phyloP scores from a whole-genome alignment of 2,113 vertebrate species.

The Mola mola region DNA sequence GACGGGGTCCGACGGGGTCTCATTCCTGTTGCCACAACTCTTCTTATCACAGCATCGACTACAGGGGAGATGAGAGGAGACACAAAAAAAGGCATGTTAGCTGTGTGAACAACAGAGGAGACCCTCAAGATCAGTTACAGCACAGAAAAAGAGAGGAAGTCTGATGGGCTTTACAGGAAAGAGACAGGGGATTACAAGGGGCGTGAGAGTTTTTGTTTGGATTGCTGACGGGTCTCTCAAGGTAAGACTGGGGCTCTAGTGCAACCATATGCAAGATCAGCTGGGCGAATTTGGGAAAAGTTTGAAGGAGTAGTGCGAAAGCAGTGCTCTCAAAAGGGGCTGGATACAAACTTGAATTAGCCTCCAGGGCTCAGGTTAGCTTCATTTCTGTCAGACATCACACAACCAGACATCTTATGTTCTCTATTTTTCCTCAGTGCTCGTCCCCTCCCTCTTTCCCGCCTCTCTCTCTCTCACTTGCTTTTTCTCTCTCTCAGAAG shows the following conservation, averaged over 20 bases:
- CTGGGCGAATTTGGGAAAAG: slow-evolving; percentile 46
- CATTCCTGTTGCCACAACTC: slow-evolving; percentile 99
- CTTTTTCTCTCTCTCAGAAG: slow-evolving; percentile 77
- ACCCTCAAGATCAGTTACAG: slow-evolving; percentile 15
- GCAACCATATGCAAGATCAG: slow-evolving; percentile 49
- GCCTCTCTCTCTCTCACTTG: slow-evolving; percentile 57
- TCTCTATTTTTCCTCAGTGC: slow-evolving; percentile 75
- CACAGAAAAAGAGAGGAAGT: slow-evolving; percentile 37
- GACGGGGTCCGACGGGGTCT: slow-evolving; percentile 99
- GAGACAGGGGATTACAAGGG: slow-evolving; percentile 45
- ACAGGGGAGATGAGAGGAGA: slow-evolving; percentile 20
- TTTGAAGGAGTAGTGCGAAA: slow-evolving; percentile 45
- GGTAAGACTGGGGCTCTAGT: slow-evolving; percentile 58
- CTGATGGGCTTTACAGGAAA: slow-evolving; percentile 35
- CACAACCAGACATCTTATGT: slow-evolving; percentile 78
- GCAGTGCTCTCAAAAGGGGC: slow-evolving; percentile 33
- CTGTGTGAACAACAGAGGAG: slow-evolving; percentile 40
- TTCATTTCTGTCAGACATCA: slow-evolving; percentile 78
- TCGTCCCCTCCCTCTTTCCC: slow-evolving; percentile 69
- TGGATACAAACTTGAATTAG: slow-evolving; percentile 71
- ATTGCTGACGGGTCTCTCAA: slow-evolving; percentile 46
- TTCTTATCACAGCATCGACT: slow-evolving; percentile 99
- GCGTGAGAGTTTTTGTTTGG: slow-evolving; percentile 63
- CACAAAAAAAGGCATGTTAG: slow-evolving; percentile 46
- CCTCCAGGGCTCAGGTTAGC: slow-evolving; percentile 77